phyloP scores from a whole-genome alignment of 1,140 invertebrate species.

The Cydia pomonella region DNA sequence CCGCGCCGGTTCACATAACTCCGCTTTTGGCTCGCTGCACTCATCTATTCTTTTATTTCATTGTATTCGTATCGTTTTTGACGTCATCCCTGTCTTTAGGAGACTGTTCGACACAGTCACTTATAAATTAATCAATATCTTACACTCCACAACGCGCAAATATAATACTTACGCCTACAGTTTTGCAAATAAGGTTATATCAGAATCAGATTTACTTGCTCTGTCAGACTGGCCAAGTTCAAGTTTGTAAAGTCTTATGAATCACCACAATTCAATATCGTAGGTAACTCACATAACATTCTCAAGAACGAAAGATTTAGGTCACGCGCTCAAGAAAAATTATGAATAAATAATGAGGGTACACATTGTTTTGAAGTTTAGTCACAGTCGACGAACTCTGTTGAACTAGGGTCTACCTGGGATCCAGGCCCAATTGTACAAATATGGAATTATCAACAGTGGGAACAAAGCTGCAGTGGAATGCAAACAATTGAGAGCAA shows the following conservation, averaged over 20 bases:
- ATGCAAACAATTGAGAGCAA: conserved; percentile 2
- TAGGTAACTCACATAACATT: not conserved
- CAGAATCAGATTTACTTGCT: not conserved
- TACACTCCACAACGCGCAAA: not conserved
- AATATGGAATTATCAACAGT: not conserved
- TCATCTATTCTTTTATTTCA: conserved; percentile 25
- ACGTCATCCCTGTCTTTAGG: conserved; percentile 9
- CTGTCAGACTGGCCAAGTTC: not conserved
- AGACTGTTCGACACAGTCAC: not conserved
- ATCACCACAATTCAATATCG: conserved; percentile 9
- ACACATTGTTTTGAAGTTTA: not conserved
- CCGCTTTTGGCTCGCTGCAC: conserved; percentile 19
- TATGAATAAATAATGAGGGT: conserved; percentile 3
- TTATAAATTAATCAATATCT: not conserved
- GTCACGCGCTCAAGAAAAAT: not conserved
- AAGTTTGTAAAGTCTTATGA: not conserved
- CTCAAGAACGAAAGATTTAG: conserved; percentile 1
- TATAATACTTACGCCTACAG: not conserved
- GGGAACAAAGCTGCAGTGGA: conserved; percentile 4
- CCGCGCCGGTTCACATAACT: conserved; percentile 17
- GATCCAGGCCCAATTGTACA: conserved; percentile 2
- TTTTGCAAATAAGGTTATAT: conserved; percentile 11
- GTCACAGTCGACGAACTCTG: not conserved
- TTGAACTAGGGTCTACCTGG: not conserved
- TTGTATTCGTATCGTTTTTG: conserved; percentile 8